Conservation (phyloP, 2,113 vertebrate genomes). For the Pelecanoides urinatrix region DNA sequence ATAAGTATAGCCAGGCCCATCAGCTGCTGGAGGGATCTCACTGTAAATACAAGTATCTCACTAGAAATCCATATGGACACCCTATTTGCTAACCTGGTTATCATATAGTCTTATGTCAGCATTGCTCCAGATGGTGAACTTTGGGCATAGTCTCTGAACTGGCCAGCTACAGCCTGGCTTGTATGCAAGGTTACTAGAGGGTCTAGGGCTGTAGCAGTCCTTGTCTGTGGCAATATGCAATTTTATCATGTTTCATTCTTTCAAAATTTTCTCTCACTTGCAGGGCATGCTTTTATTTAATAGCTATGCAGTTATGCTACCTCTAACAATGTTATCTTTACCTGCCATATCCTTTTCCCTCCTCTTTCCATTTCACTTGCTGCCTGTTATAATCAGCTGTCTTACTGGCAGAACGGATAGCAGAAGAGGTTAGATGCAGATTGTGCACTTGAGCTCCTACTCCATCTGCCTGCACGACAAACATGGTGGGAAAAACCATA, state of each 20-base stretch:
- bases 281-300: not conserved
- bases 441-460: not conserved
- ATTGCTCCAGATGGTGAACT: not conserved
- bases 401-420: not conserved
- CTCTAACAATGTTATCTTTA: not conserved
- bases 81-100: not conserved
- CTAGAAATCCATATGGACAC: not conserved
- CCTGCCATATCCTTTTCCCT: not conserved
- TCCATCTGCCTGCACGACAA: not conserved
- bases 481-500: accelerated
- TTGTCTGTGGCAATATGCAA: not conserved
- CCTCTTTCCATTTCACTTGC: not conserved
- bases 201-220: not conserved
- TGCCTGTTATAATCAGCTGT: not conserved
- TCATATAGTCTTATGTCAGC: not conserved
- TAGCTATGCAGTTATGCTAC: not conserved
- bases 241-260: accelerated
- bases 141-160: not conserved
- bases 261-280: not conserved
- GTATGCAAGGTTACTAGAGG: not conserved
- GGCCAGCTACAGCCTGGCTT: not conserved
- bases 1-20: not conserved
- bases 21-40: not conserved
- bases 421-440: not conserved
- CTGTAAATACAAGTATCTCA: not conserved